A percentile compares a stretch with the other conserved stretches of the same genome.
phyloP scores from a whole-genome alignment of 2,113 vertebrate species.

The Cyanistes caeruleus region DNA sequence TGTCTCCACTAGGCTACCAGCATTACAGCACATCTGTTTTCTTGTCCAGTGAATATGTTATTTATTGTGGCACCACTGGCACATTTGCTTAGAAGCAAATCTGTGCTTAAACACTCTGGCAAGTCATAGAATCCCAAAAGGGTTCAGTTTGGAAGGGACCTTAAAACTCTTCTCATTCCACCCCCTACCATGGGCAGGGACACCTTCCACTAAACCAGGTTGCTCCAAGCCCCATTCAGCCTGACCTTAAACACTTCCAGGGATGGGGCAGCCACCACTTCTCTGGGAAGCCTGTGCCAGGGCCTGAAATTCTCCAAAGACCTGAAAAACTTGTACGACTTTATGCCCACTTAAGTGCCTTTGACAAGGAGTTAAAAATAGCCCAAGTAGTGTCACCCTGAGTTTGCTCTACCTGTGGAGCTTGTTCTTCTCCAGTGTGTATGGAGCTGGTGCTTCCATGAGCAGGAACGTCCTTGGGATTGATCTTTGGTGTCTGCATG shows the following conservation, averaged over 20 bases:
- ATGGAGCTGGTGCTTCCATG: not conserved
- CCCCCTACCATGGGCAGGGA: not conserved
- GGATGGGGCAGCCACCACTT: not conserved
- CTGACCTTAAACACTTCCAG: not conserved
- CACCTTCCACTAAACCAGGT: not conserved
- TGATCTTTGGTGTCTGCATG: not conserved
- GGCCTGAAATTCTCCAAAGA: not conserved
- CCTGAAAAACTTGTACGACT: accelerated
- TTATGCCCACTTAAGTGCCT: not conserved
- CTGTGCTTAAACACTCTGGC: not conserved
- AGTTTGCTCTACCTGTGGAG: not conserved
- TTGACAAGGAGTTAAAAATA: not conserved
- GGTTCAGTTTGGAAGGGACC: not conserved
- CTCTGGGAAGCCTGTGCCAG: not conserved
- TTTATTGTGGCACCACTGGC: not conserved
- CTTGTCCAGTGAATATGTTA: not conserved
- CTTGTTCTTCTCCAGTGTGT: not conserved
- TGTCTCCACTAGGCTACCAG: not conserved
- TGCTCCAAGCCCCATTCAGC: not conserved
- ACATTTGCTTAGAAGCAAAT: not conserved
- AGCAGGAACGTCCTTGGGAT: not conserved
- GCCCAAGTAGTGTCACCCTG: not conserved
- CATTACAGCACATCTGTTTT: not conserved
- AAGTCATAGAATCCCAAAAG: not conserved
- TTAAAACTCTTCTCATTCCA: not conserved